Evolutionary conservation across 23 tunicate genomes (phyloP), one percentile per base, ranked within the genome.

Genomic region (Halocynthia roretzi): DNA sequence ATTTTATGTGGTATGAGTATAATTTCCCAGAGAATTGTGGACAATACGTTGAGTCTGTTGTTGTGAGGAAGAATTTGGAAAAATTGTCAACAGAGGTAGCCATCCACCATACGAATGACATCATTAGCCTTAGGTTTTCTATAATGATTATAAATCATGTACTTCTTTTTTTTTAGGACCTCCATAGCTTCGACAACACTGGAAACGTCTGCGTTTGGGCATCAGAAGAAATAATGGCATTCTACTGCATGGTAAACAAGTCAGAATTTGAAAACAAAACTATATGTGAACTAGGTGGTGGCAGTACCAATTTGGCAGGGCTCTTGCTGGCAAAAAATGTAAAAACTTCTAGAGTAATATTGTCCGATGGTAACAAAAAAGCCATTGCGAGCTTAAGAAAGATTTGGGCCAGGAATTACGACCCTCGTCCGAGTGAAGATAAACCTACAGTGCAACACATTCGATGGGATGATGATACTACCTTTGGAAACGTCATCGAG

Each of bases 121-220:
- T 31, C 4, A 0, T 31, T 58, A 58, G 63, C 15, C 17, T 58
- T 14, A 14, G 63, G 4, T 58, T 14, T 2, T 14, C 4, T 58
- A 58, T 14, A 58, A 2, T n/a, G 4, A 58, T 1, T 58, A 14
- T 58, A 2, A 58, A 58, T 2, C 63, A 14, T 58, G 63, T 58
- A n/a, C 63, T n/a, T 58, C 2, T n/a, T 14, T 58, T 65, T 54
- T 80, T 82, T 31, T 6, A 89, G 89, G 96, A 89, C 40, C 21
- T 80, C 6, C 50, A 20, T 6, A 52, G 54, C 14, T 77, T 70
- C 51, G 82, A 89, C 83, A 89, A 89, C 86, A 89, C 96, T 31
- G 96, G 96, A 6, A 89, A 89, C 76, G 85, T 89, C n/a, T 89
- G 96, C 54, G 61, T 89, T 8, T 89, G 96, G 96, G 90, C 96